Conservation (phyloP, 2,888 invertebrate species). For the Leucophenga montana region DNA sequence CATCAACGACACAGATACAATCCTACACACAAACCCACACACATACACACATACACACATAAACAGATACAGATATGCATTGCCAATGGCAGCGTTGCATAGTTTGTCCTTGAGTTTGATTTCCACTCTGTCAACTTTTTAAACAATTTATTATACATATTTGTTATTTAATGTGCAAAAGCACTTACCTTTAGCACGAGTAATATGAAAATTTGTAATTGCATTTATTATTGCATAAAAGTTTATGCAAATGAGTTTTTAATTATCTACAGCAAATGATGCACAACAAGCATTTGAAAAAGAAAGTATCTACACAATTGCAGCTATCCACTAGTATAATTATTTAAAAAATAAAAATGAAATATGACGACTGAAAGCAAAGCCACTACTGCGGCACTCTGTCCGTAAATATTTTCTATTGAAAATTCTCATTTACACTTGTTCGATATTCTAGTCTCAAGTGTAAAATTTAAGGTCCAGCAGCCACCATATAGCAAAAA, state of each 20-base stretch:
- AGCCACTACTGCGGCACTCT: background rate
- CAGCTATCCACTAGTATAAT: too few species aligned
- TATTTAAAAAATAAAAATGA: background rate
- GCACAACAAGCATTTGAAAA: conserved; percentile 25
- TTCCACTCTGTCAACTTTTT: conserved; percentile 9
- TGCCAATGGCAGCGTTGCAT: background rate
- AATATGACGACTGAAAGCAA: background rate
- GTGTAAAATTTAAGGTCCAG: background rate
- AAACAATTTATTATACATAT: background rate
- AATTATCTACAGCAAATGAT: conserved; percentile 55
- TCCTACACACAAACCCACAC: background rate
- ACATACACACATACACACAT: background rate
- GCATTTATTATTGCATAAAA: conserved; percentile 1
- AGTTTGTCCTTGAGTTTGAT: too few species aligned
- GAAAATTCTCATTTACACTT: background rate
- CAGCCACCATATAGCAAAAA: background rate
- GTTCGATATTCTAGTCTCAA: too few species aligned
- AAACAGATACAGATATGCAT: background rate
- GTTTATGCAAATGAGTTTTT: conserved; percentile 58
- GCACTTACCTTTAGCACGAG: background rate
- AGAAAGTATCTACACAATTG: background rate
- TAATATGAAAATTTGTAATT: conserved; percentile 9
- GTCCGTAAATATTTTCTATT: background rate
- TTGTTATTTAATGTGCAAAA: background rate
- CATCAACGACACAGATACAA: background rate